Evolutionary conservation across 92 coral and sea anemone species (phyloP).

Genomic region (Desmophyllum pertusum): DNA sequence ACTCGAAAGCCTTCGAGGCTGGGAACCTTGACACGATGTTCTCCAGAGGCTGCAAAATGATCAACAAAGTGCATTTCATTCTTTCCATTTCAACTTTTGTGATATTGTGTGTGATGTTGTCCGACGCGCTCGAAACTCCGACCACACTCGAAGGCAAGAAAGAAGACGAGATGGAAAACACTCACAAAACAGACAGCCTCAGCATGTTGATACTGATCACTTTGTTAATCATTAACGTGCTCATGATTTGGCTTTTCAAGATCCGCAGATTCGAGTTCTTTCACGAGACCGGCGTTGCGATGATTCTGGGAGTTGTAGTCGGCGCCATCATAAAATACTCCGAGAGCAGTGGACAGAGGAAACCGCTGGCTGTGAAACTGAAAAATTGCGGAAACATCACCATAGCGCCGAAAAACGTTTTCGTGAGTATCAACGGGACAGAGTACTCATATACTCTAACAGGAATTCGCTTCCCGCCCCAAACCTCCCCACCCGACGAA

Average conservation of each 20-base stretch:
- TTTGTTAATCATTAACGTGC: slow-evolving; percentile 88
- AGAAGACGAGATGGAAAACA: slow-evolving; percentile 95
- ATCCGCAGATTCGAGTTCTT: slow-evolving; percentile 89
- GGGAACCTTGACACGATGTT: neutral
- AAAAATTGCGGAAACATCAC: slow-evolving; percentile 94
- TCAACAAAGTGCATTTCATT: neutral
- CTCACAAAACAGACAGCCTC: slow-evolving; percentile 95
- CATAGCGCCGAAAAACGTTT: slow-evolving; percentile 86
- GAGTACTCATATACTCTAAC: slow-evolving; percentile 88
- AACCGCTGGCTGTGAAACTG: slow-evolving; percentile 87
- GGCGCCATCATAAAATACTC: slow-evolving; percentile 94
- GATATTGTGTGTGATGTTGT: neutral
- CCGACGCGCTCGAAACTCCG: slow-evolving; percentile 77
- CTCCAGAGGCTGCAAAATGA: neutral
- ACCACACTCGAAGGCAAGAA: slow-evolving; percentile 90
- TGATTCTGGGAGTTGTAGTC: slow-evolving; percentile 87
- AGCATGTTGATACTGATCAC: slow-evolving; percentile 93
- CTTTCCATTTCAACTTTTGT: neutral
- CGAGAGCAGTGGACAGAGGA: slow-evolving; percentile 65
- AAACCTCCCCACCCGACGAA: slow-evolving; percentile 73
- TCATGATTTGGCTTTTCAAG: slow-evolving; percentile 95
- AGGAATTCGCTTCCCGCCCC: slow-evolving; percentile 90
- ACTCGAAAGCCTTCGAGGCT: neutral
- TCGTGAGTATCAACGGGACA: slow-evolving; percentile 93
- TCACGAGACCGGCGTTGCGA: slow-evolving; percentile 99